Conservation (phyloP, 2,888 invertebrate genomes). For the Napeogenes inachia region DNA sequence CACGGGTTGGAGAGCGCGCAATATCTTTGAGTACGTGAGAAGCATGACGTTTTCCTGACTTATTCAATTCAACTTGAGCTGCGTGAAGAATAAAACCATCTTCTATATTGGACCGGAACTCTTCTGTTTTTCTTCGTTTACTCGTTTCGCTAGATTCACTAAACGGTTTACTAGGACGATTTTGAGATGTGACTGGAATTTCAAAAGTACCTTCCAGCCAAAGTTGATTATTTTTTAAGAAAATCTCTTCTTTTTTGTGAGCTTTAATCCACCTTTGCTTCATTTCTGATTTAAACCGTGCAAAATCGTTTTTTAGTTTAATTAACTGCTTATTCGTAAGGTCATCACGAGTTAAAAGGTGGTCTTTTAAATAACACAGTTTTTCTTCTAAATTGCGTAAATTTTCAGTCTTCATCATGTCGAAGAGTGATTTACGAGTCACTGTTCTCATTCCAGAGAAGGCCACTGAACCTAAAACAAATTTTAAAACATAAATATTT, state of each 20-base stretch:
- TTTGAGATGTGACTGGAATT: slow-evolving; percentile 10
- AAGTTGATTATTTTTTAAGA: slow-evolving; percentile 17
- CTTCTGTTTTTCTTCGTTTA: slow-evolving; percentile 29
- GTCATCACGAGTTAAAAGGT: no score
- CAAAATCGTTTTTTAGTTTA: slow-evolving; percentile 6
- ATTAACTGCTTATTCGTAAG: no score
- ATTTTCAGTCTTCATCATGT: no score
- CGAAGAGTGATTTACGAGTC: no score
- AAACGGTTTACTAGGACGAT: slow-evolving; percentile 24
- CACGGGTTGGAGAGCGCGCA: slow-evolving; percentile 13
- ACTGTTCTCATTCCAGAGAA: no score
- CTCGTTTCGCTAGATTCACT: slow-evolving; percentile 27
- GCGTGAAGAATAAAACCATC: slow-evolving; percentile 5
- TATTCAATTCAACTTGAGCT: no score
- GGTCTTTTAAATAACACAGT: no score
- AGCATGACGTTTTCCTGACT: slow-evolving; percentile 9
- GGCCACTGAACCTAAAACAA: no score
- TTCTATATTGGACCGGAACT: slow-evolving; percentile 15
- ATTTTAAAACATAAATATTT: no score
- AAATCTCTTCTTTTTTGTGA: slow-evolving; percentile 6
- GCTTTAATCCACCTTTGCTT: slow-evolving; percentile 12
- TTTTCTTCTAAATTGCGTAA: no score
- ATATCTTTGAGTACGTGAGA: slow-evolving; percentile 12
- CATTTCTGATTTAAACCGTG: slow-evolving; percentile 12
- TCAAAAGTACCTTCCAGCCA: slow-evolving; percentile 17